Conservation (phyloP, 1,140 invertebrate species). For the Melanaphis sacchari region DNA sequence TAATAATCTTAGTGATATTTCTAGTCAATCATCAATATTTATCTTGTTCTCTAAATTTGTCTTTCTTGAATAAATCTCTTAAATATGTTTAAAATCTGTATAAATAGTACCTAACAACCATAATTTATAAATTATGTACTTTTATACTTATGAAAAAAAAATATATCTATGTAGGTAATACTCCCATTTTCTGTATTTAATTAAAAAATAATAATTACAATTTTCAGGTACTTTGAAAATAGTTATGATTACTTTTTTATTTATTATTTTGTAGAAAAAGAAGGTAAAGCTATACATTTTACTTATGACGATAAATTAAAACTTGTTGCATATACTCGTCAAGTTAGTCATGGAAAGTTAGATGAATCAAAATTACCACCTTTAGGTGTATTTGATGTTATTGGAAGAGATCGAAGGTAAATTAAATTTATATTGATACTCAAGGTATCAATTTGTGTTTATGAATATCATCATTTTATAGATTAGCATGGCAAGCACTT, state of each 20-base stretch:
- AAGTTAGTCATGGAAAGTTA: slow-evolving; percentile 87
- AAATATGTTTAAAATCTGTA: neutral
- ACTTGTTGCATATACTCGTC: slow-evolving; percentile 90
- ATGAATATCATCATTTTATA: slow-evolving; percentile 61
- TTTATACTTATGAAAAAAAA: neutral
- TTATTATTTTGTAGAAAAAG: slow-evolving; percentile 80
- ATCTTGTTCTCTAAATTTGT: neutral
- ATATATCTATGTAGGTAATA: neutral
- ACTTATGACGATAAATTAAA: slow-evolving; percentile 93
- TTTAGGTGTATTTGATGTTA: slow-evolving; percentile 92
- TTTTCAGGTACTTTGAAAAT: neutral
- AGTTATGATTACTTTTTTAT: neutral
- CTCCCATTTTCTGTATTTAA: neutral
- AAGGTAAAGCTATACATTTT: slow-evolving; percentile 92
- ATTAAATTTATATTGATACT: neutral
- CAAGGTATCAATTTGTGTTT: neutral
- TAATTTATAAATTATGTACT: neutral
- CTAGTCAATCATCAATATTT: neutral
- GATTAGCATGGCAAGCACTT: slow-evolving; percentile 89
- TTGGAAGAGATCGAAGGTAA: slow-evolving; percentile 87
- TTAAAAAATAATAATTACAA: neutral
- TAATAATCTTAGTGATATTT: neutral
- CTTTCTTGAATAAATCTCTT: neutral
- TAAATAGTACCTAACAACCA: neutral
- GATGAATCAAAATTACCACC: slow-evolving; percentile 78